Base-by-base conservation (phyloP, 2,888 invertebrate genomes). In the Scotopteryx bipunctaria region DNA sequence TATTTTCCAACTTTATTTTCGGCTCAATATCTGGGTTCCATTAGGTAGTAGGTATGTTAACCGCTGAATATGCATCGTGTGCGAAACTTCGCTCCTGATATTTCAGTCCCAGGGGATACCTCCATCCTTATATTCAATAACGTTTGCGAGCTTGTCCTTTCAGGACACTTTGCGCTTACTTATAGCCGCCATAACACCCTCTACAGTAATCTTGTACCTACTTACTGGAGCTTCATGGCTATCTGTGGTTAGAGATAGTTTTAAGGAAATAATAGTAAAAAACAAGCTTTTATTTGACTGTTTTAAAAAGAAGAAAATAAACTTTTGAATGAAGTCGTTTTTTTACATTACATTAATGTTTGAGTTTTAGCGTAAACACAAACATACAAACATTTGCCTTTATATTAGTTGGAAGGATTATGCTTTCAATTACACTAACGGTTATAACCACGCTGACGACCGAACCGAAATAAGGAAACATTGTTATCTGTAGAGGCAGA, bases 101-200 rank as follows among this genome's bases (percentile, higher is more conserved):
- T 44, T 48, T 44, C 25, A 41, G 40, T 57, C 61, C 57, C 57
- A 13, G 19, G 33, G 58, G 61, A 59, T 56, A 40, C 49, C 56
- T 57, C 48, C 55, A 47, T 61, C 59, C 59, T 57, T 51, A 57
- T 53, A 61, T 61, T 61, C 59, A 61, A 61, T 61, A 61, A 61
- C 48, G 54, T 53, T 43, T 43, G 53, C 42, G 40, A 27, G 54
- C 32, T 45, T 49, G 40, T 41, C 40, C 43, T 44, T 49, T 49
- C 49, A 33, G 33, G 31, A 52, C 47, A 47, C 46, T 33, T 16
- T 21, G 37, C 35, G 51, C 40, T 52, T 52, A 46, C 46, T 40
- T 32, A 40, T 32, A 38, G 23, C 46, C 32, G 41, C 37, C 38
- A 53, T 53, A 48, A 53, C 53, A 53, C 53, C 53, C 53, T 53